Conservation (phyloP, 2,888 invertebrate genomes). For the Erannis defoliaria region DNA sequence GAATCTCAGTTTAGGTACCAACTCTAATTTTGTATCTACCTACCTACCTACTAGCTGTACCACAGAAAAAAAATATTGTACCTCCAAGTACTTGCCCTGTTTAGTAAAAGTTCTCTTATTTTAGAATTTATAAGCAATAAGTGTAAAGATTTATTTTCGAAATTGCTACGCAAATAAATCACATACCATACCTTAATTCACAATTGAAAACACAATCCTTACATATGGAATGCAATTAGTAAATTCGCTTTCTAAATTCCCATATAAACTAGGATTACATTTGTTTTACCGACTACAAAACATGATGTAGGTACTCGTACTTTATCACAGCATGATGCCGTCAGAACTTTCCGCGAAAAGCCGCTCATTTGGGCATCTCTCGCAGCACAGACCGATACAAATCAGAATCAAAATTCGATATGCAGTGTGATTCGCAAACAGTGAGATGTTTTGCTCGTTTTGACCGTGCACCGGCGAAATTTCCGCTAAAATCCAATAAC, state of each 20-base stretch:
- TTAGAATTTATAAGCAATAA: too few species aligned
- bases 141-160: too few species aligned
- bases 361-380: constrained; percentile 35
- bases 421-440: constrained; percentile 76
- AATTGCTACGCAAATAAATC: too few species aligned
- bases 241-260: too few species aligned
- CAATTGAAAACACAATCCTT: too few species aligned
- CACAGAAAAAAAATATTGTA: too few species aligned
- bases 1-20: background rate
- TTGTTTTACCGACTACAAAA: background rate
- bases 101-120: too few species aligned
- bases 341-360: constrained; percentile 27
- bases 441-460: constrained; percentile 64
- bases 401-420: constrained; percentile 80
- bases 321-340: background rate
- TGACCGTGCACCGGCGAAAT: constrained; percentile 66
- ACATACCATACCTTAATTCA: too few species aligned
- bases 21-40: background rate
- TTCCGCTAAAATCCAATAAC: constrained; percentile 83
- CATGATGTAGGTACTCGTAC: background rate
- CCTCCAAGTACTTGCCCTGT: too few species aligned
- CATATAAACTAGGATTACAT: too few species aligned
- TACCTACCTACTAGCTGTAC: too few species aligned
- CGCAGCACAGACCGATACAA: constrained; percentile 58
- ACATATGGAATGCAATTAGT: too few species aligned